Evolutionary conservation across 2,113 vertebrate species (phyloP), one percentile per base, ranked within the genome.

Genomic region (Gobiocypris rarus): DNA sequence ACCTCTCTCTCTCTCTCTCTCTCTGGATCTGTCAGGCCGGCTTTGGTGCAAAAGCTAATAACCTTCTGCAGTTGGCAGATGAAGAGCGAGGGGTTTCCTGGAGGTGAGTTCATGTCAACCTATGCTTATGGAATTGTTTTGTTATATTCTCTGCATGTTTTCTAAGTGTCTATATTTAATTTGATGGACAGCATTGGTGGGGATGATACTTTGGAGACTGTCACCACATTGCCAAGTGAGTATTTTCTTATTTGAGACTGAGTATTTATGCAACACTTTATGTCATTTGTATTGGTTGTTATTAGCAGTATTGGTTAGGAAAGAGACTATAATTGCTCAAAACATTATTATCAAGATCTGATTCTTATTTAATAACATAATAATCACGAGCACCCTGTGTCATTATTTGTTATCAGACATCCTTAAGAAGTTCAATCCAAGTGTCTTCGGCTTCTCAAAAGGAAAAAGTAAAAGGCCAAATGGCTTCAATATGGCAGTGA

Each of bases 201-300:
- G 73, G 97, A 99, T 76, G 89, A 92, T 22, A 85, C 63, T 3
- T 89, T 99, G 82, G 96, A 96, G 45, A 95, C 87, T 2, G 94
- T 96, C 71, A 96, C 96, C 85, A 98, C 97, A 13, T 91, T 98
- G 85, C 96, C 97, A 14, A 99, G 97, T 99, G 91, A 96, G 97
- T 95, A 89, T 71, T 67, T 50, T 26, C 28, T 14, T 9, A n/a
- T n/a, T n/a, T n/a, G n/a, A n/a, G n/a, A n/a, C n/a, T n/a, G n/a
- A n/a, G n/a, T n/a, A n/a, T n/a, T n/a, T n/a, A 10, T 71, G 22
- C 10, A 54, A 26, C 50, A 48, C 26, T 34, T 73, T 48, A 9
- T 10, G 31, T 15, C 0, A 26, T 65, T 48, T 80, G 26, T 61
- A 65, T 61, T 45, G 52, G 73, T 52, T 41, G 38, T 61, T 45